These are phyloP conservation scores for Laspeyria flexula DNA, from an alignment of 2,888 invertebrate genomes.

Conservation along the genomic window DNA sequence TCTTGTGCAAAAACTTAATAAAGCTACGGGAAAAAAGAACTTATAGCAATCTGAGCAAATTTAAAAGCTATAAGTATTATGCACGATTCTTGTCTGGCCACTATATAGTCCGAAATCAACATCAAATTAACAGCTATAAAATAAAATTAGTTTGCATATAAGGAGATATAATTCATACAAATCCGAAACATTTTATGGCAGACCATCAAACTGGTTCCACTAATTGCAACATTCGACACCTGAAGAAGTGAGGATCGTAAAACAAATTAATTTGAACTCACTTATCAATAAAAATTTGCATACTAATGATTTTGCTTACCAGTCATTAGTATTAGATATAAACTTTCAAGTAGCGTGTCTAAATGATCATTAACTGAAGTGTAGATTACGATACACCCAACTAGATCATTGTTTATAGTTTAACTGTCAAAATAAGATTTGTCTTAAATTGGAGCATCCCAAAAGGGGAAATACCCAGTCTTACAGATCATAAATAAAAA, in stretches of 20 bases:
- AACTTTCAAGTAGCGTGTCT: slow-evolving; percentile 1
- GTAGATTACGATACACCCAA: no score
- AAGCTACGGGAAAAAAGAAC: no score
- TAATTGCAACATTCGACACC: slow-evolving; percentile 48
- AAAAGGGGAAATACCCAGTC: no score
- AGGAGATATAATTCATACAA: slow-evolving; percentile 21
- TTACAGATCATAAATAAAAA: no score
- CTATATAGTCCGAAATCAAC: background rate
- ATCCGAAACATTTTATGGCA: slow-evolving; percentile 20
- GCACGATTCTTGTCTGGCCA: no score
- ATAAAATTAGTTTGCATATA: slow-evolving; percentile 23
- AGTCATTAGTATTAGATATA: slow-evolving; percentile 48
- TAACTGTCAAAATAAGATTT: no score
- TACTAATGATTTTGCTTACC: slow-evolving; percentile 55
- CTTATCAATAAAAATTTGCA: slow-evolving; percentile 60
- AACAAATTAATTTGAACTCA: slow-evolving; percentile 61
- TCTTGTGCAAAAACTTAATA: no score
- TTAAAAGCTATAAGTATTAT: no score
- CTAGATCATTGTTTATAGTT: no score
- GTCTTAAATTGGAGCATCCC: no score
- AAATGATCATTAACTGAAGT: no score
- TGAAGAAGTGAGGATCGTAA: slow-evolving; percentile 46
- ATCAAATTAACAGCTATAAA: slow-evolving; percentile 28
- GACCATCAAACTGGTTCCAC: slow-evolving; percentile 35
- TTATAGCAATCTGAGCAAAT: no score